Conservation (phyloP, 2,797 vertebrate genomes). For the Crocidura indochinensis region DNA sequence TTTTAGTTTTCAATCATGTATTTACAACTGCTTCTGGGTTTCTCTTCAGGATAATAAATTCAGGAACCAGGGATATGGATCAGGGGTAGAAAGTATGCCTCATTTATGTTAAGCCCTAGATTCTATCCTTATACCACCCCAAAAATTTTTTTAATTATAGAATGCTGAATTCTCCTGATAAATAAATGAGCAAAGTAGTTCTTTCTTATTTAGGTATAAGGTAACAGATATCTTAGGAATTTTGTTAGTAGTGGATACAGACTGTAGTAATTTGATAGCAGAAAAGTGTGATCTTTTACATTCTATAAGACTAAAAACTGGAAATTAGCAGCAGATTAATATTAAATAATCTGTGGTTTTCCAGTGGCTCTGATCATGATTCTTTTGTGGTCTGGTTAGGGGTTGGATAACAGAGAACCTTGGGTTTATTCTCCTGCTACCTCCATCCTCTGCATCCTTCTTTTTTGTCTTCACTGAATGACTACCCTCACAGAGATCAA, state of each 20-base stretch:
- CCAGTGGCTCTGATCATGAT: slow-evolving; percentile 90
- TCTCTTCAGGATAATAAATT: slow-evolving; percentile 66
- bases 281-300: slow-evolving; percentile 57
- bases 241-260: slow-evolving; percentile 78
- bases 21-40: slow-evolving; percentile 83
- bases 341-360: slow-evolving; percentile 88
- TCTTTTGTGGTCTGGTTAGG: slow-evolving; percentile 92
- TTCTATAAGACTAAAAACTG: slow-evolving; percentile 85
- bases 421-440: slow-evolving; percentile 91
- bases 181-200: slow-evolving; percentile 70
- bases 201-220: slow-evolving; percentile 76
- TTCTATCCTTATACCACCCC: too few relatives aligned
- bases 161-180: slow-evolving; percentile 85
- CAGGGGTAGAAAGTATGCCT: too few relatives aligned
- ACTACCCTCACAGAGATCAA: slow-evolving; percentile 90
- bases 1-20: slow-evolving; percentile 88
- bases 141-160: too few relatives aligned
- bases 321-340: slow-evolving; percentile 84
- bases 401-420: slow-evolving; percentile 91
- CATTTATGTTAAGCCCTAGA: too few relatives aligned
- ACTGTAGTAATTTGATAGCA: slow-evolving; percentile 75
- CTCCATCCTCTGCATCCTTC: slow-evolving; percentile 91
- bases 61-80: too few relatives aligned
- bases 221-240: slow-evolving; percentile 80
- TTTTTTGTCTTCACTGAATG: slow-evolving; percentile 92